Evolutionary conservation across 1,140 invertebrate species (phyloP), one percentile per base, ranked within the genome.

Genomic region (Drosophila jambulina): DNA sequence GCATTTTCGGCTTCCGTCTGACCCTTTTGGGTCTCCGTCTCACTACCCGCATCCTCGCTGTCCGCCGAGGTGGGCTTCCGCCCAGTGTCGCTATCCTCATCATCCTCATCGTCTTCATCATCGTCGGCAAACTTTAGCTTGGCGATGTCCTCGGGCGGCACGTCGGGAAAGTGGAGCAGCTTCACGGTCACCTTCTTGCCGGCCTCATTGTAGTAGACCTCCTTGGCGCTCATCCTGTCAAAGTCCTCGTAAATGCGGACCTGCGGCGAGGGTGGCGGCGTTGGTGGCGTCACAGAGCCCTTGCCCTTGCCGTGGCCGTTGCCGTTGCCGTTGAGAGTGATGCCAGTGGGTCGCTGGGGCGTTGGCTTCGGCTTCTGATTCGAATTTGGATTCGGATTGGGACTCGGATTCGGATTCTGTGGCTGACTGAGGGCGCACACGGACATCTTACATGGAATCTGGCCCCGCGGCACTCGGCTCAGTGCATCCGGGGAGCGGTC

Each of bases 191-290:
- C 82, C 54, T 93, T 93, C 19, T 92, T 91, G 46, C 92, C 92
- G n/a, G 91, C 92, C 72, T 92, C 92, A 21, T 91, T 91, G 62
- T 91, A 93, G 54, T 92, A 92, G 1, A 93, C 91, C 75, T 93
- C 92, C 76, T 93, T 92, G 78, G 92, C 92, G 60, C 92, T 93
- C 91, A 93, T 93, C 76, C 92, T 93, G 77, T 93, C 92, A 54
- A 93, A 93, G 65, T 93, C 92, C 77, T 93, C 91, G 80, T 91
- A 93, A 54, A 93, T 93, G 25, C 92, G 78, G 5, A 93, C 92
- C 74, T 92, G 91, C 4, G 88, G 91, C 57, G 79, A 81, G 3
- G 82, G 80, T 10, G 80, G 85, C 19, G 85, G 85, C 27, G 85
- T 85, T 27, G 77, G 84, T 10, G 83, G 84, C 7, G 53, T 69